These are phyloP conservation scores for Umimayanthus chanpuru DNA, from an alignment of 92 coral and sea anemone genomes.

Conservation along the genomic window DNA sequence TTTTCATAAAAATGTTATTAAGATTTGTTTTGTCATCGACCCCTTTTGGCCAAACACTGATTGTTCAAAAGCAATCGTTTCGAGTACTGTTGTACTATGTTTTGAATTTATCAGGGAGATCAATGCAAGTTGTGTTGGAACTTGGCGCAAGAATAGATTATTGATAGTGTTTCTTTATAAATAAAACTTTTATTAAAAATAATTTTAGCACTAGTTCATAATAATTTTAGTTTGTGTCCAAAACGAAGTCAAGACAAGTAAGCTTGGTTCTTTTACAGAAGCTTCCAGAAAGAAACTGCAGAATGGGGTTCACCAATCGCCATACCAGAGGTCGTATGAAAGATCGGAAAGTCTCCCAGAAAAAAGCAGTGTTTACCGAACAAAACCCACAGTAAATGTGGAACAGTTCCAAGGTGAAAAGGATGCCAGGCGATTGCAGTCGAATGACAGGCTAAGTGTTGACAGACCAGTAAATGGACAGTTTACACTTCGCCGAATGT, in stretches of 20 bases:
- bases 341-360: conserved; percentile 26
- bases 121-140: too few relatives aligned
- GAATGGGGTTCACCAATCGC: conserved; percentile 14
- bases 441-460: neutral
- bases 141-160: too few relatives aligned
- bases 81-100: too few relatives aligned
- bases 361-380: neutral
- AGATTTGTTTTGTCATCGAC: too few relatives aligned
- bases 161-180: neutral
- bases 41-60: too few relatives aligned
- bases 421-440: neutral
- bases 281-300: neutral
- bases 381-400: neutral
- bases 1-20: too few relatives aligned
- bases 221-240: neutral
- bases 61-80: too few relatives aligned
- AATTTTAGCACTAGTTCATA: neutral
- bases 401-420: neutral
- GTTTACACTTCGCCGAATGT: conserved; percentile 16
- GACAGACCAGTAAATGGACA: conserved; percentile 28
- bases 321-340: conserved; percentile 7
- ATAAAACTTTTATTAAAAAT: neutral
- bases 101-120: too few relatives aligned
- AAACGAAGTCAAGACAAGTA: neutral
- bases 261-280: conserved; percentile 14